phyloP scores from a whole-genome alignment of 2,888 invertebrate species.

The Drosophila diplacantha region DNA sequence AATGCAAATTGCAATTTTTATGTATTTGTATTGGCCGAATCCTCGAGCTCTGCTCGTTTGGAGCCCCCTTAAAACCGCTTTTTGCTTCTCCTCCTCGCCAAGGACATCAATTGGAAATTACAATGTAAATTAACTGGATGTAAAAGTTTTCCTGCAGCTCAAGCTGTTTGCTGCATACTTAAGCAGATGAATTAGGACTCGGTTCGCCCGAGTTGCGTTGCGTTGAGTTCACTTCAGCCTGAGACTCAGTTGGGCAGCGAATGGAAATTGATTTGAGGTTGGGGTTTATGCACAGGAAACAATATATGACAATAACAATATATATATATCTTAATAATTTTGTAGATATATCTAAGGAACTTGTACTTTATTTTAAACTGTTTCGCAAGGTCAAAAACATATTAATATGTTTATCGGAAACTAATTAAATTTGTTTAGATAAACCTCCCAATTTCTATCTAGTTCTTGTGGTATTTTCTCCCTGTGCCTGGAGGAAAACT shows the following conservation, averaged over 20 bases:
- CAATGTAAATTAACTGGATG: conserved; percentile 54
- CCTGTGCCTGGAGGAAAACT: conserved; percentile 19
- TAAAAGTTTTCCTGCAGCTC: conserved; percentile 43
- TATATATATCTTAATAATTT: too few species aligned
- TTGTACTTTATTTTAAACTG: background rate
- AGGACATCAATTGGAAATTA: conserved; percentile 52
- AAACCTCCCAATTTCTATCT: background rate
- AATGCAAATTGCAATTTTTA: conserved; percentile 50
- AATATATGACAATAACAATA: too few species aligned
- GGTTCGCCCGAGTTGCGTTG: conserved; percentile 20
- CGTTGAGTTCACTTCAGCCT: conserved; percentile 21
- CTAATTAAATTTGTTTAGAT: fast-evolving
- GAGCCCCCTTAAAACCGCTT: conserved; percentile 1
- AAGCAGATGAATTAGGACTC: conserved; percentile 42
- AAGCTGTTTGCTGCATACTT: conserved; percentile 40
- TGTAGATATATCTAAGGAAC: background rate
- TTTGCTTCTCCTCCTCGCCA: conserved; percentile 9
- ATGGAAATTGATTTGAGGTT: conserved; percentile 45
- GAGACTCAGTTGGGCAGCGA: conserved; percentile 13
- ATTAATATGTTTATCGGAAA: background rate
- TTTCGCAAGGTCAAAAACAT: background rate
- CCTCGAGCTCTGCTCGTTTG: conserved; percentile 25
- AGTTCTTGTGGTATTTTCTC: background rate
- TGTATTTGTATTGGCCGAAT: conserved; percentile 36
- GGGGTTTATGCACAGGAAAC: background rate